These are phyloP conservation scores for Poecilia picta DNA, from an alignment of 2,797 vertebrate species.

Conservation along the genomic window DNA sequence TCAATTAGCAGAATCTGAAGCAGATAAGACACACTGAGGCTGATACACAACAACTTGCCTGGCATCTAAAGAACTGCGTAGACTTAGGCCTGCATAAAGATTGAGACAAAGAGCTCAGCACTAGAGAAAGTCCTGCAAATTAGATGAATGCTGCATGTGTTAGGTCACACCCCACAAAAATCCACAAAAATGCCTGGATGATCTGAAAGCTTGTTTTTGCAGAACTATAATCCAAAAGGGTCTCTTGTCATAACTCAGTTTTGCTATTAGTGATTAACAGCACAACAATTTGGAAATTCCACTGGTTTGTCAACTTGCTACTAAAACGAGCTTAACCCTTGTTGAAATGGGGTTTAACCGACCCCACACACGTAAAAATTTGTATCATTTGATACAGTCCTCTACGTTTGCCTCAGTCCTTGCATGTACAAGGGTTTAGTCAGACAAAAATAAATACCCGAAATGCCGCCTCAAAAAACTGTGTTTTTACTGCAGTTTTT, in stretches of 20 bases:
- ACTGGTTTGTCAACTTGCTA: neutral
- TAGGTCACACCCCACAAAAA: neutral
- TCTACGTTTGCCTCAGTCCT: too few relatives aligned
- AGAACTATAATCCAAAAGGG: neutral
- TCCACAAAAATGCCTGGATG: too few relatives aligned
- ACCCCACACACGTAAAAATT: too few relatives aligned
- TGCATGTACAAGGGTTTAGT: neutral
- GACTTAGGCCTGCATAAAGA: neutral
- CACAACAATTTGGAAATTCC: neutral
- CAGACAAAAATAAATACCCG: neutral
- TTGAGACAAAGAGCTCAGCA: neutral
- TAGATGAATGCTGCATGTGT: neutral
- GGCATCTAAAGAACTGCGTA: neutral
- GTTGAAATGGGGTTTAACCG: too few relatives aligned
- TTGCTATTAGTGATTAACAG: neutral
- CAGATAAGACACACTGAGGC: neutral
- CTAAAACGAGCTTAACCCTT: neutral
- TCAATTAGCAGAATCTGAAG: neutral
- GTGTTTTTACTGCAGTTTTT: neutral
- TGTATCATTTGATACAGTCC: too few relatives aligned
- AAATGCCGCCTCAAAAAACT: neutral
- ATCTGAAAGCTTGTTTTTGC: neutral
- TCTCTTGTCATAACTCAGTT: neutral
- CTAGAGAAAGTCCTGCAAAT: neutral
- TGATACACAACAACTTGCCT: neutral